These are phyloP conservation scores for Stichodactyla mertensii DNA, from an alignment of 64 coral and sea anemone genomes.

Conservation along the genomic window DNA sequence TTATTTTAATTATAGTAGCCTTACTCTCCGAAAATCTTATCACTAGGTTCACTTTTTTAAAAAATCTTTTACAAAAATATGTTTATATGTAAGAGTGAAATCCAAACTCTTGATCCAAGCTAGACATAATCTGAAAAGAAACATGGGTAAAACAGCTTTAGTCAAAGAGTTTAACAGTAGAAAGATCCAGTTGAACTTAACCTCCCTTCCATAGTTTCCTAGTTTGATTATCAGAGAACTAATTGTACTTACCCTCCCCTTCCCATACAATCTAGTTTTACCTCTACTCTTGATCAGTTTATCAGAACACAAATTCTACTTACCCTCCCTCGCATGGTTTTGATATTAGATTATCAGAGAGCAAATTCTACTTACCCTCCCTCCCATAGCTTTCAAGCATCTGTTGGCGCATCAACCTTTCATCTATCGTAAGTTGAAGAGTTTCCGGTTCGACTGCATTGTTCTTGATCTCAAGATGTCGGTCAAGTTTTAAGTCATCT, in stretches of 20 bases:
- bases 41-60: background rate
- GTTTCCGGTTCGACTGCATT: background rate
- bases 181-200: too few relatives aligned
- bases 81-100: background rate
- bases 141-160: background rate
- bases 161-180: too few relatives aligned
- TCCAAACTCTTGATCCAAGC: background rate
- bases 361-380: background rate
- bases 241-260: background rate
- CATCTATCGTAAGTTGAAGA: background rate
- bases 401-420: background rate
- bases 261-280: background rate
- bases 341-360: too few relatives aligned
- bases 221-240: background rate
- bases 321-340: background rate
- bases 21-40: too few relatives aligned
- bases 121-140: constrained; percentile 2
- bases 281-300: background rate
- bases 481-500: background rate
- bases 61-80: background rate
- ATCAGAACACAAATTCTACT: background rate
- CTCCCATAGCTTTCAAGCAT: background rate
- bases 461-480: background rate
- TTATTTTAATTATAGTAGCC: too few relatives aligned
- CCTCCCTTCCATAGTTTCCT: too few relatives aligned